These are phyloP conservation scores for Cyanocitta stelleri DNA, from an alignment of 2,113 vertebrate genomes.

Conservation along the genomic window DNA sequence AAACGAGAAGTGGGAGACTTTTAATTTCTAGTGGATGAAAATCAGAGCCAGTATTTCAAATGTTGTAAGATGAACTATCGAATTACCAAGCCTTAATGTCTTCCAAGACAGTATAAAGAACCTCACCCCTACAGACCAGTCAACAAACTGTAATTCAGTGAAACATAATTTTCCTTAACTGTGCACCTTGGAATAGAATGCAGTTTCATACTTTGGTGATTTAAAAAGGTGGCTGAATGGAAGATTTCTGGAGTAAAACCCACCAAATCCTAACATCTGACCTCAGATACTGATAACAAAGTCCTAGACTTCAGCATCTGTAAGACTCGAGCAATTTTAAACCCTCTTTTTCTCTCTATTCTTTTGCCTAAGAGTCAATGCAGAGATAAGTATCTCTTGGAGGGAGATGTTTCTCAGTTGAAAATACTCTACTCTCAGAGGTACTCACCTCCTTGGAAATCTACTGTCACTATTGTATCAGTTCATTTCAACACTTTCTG, in stretches of 20 bases:
- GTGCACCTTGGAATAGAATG: neutral
- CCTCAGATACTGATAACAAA: neutral
- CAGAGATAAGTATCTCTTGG: neutral
- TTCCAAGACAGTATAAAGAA: neutral
- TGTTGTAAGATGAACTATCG: neutral
- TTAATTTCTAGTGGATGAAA: neutral
- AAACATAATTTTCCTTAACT: neutral
- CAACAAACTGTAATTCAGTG: neutral
- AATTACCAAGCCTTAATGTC: neutral
- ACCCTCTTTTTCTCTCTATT: neutral
- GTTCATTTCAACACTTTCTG: neutral
- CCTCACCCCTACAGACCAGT: neutral
- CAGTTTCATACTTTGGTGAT: neutral
- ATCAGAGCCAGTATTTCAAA: neutral
- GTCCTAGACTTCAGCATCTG: neutral
- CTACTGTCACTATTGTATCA: neutral
- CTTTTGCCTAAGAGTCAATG: neutral
- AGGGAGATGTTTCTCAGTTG: neutral
- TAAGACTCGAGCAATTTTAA: neutral
- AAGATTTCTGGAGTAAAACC: neutral
- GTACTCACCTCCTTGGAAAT: neutral
- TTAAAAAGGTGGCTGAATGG: neutral
- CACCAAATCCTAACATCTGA: neutral
- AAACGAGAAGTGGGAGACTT: neutral
- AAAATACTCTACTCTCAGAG: neutral